Base-by-base conservation (phyloP, 2,113 vertebrate genomes). In the Pholis gunnellus region DNA sequence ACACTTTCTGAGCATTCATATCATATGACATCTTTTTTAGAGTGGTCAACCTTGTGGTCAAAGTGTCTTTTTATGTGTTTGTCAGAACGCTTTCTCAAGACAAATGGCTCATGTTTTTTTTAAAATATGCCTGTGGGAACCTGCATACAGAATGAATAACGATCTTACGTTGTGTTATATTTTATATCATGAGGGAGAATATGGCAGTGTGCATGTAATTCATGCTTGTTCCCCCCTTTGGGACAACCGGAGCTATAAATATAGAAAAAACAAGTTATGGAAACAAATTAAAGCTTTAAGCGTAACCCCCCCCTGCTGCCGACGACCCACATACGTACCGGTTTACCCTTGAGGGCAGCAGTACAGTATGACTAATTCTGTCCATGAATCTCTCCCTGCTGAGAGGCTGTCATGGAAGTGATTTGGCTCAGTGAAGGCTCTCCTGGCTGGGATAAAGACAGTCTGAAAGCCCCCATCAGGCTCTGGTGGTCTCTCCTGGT, bases 291-390 rank as follows among this genome's bases (percentile, higher is more conserved):
- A 73, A 76, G 67, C 34, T 36, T 74, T 76, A 66, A 29, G 34
- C 25, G 56, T 85, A 65, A 72, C 61, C 38, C 75, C 17, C n/a
- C 65, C 57, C 36, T 42, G 42, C 31, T 34, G 67, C n/a, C 20
- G 9, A 38, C 82, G 83, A 91, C 82, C 87, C 60, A 72, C 72
- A 54, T 74, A 59, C 74, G 67, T 74, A 82, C 79, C 0, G 67
- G 52, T 75, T 92, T 63, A 87, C 76, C 79, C 72, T 31, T 5
- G 7, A 2, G 83, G 75, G 75, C 81, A 87, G 75, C 72, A 60
- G 79, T 69, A 83, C 79, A 65, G 69, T 29, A 82, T 90, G 91
- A 92, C 83, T 87, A 89, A 89, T 88, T 78, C 83, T 88, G 82
- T 71, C 83, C 59, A 82, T 75, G 56, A 78, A 72, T 82, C 46